Evolutionary conservation across 2,797 vertebrate species (phyloP).

Genomic region (Phyllotis vaccarum): DNA sequence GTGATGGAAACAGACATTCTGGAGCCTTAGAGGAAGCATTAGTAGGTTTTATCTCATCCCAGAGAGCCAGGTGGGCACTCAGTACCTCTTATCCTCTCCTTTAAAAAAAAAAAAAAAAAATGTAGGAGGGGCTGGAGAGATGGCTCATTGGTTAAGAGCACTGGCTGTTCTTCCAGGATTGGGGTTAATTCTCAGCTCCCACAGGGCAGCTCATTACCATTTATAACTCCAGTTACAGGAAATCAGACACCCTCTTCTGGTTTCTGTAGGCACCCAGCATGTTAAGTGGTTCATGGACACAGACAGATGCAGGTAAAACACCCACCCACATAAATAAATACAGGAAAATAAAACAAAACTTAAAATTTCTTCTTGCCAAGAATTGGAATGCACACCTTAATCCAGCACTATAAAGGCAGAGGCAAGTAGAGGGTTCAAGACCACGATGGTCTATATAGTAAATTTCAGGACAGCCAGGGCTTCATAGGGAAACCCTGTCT

Average conservation of each 20-base stretch:
- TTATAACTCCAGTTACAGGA: neutral
- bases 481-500: neutral
- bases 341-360: neutral
- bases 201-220: neutral
- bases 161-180: neutral
- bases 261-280: neutral
- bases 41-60: neutral
- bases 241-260: neutral
- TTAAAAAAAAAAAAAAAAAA: neutral
- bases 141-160: neutral
- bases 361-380: neutral
- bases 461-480: neutral
- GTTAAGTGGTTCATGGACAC: too few relatives aligned
- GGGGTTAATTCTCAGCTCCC: neutral
- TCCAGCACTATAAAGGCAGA: neutral
- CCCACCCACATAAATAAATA: neutral
- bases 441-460: neutral
- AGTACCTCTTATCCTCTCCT: neutral
- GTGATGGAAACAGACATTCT: neutral
- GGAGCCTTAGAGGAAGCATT: neutral
- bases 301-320: neutral
- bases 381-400: neutral
- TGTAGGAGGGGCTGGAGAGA: neutral
- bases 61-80: neutral
- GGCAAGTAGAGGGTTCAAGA: neutral